Percentiles rank a stretch among this genome's conserved stretches.
phyloP scores from a whole-genome alignment of 2,888 invertebrate species.

The Philopedon plagiatum region DNA sequence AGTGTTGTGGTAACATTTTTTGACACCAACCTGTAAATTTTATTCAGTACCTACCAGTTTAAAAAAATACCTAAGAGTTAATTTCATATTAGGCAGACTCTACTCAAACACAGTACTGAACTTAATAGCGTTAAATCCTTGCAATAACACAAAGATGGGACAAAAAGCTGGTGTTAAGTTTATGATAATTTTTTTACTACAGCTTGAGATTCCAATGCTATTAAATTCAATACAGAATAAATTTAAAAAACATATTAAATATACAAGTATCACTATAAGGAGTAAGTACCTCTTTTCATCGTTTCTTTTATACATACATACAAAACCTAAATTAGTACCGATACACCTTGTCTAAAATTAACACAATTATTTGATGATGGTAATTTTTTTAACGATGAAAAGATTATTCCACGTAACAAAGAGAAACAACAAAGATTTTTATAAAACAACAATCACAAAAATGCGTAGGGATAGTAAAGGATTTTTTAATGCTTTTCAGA shows the following conservation, averaged over 20 bases:
- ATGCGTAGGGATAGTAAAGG: too few species aligned
- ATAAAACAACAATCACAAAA: background rate
- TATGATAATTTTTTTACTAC: too few species aligned
- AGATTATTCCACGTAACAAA: background rate
- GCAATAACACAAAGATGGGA: too few species aligned
- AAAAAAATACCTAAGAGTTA: too few species aligned
- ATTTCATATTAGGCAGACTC: too few species aligned
- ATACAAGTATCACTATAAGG: background rate
- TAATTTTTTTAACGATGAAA: background rate
- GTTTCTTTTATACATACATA: constrained; percentile 4
- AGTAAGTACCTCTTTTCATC: background rate
- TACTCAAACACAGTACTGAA: too few species aligned
- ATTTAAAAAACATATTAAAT: background rate
- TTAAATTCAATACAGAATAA: background rate
- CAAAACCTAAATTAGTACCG: background rate
- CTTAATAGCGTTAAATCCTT: too few species aligned
- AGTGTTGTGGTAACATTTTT: too few species aligned
- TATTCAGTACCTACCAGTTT: too few species aligned
- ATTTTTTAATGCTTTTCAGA: too few species aligned
- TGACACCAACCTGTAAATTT: too few species aligned
- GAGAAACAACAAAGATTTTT: background rate
- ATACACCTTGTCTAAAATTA: constrained; percentile 10
- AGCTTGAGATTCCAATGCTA: background rate
- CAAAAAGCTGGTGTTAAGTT: too few species aligned
- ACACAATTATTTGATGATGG: constrained; percentile 18